Evolutionary conservation across 1,140 invertebrate species (phyloP).

Genomic region (Calliopsis andreniformis): DNA sequence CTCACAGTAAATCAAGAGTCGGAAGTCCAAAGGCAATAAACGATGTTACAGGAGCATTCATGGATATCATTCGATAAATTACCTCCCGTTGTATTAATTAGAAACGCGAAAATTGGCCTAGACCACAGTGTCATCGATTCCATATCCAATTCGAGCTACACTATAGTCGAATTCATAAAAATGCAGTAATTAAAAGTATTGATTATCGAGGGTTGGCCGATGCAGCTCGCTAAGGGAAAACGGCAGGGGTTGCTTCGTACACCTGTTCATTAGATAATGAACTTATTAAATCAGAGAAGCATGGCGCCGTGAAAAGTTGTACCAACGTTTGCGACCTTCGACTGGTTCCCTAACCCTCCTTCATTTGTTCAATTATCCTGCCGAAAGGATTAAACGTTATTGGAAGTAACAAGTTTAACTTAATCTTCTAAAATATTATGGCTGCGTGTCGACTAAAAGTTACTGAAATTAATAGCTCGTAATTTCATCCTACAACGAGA

Average conservation of each 20-base stretch:
- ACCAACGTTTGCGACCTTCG: constrained; percentile 54
- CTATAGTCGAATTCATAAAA: constrained; percentile 72
- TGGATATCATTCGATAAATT: constrained; percentile 44
- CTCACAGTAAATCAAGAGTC: neutral
- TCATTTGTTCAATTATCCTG: constrained; percentile 69
- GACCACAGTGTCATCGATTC: constrained; percentile 44
- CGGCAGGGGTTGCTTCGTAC: constrained; percentile 56
- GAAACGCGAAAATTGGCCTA: constrained; percentile 39
- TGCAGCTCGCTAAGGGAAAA: constrained; percentile 7
- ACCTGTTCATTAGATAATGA: constrained; percentile 80
- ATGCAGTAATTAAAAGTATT: constrained; percentile 79
- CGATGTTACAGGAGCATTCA: constrained; percentile 7
- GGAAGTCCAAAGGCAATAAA: constrained; percentile 22
- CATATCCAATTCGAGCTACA: constrained; percentile 71
- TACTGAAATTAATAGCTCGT: neutral
- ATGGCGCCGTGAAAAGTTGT: constrained; percentile 58
- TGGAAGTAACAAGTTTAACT: constrained; percentile 65
- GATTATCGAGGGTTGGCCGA: constrained; percentile 72
- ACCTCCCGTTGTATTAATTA: constrained; percentile 38
- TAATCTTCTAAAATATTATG: constrained; percentile 55
- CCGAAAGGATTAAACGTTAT: constrained; percentile 73
- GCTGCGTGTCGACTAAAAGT: constrained; percentile 46
- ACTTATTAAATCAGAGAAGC: constrained; percentile 78
- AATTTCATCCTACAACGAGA: neutral
- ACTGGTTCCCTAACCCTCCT: constrained; percentile 30